phyloP scores from a whole-genome alignment of 2,797 vertebrate species.

The Loriculus beryllinus region DNA sequence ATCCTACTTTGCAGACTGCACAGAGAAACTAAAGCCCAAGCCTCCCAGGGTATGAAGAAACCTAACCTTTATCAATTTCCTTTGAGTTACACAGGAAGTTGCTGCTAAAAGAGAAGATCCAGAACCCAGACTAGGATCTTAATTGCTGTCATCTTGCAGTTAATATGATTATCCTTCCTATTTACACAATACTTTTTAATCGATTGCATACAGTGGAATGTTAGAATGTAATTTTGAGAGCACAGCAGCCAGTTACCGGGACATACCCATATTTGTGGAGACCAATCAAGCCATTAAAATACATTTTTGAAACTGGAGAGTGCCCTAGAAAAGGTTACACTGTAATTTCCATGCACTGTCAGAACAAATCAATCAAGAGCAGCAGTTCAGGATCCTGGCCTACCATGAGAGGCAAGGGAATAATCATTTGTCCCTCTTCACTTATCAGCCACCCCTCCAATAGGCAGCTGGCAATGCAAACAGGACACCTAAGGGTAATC shows the following conservation, averaged over 20 bases:
- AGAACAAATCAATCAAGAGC: neutral
- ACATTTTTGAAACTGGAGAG: neutral
- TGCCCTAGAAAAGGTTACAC: constrained; percentile 4
- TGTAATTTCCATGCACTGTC: constrained; percentile 17
- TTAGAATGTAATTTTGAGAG: neutral
- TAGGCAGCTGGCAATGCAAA: neutral
- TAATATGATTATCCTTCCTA: neutral
- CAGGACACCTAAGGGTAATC: neutral
- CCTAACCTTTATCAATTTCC: neutral
- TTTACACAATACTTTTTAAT: neutral
- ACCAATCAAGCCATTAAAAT: constrained; percentile 8
- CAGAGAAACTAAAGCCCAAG: neutral
- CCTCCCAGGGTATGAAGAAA: neutral
- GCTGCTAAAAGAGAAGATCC: neutral
- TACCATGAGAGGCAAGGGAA: neutral
- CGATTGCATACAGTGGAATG: neutral
- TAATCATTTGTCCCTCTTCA: neutral
- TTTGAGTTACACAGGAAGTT: neutral
- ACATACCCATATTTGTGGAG: neutral
- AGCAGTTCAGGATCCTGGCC: neutral
- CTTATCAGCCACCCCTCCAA: neutral
- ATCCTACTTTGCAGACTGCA: neutral
- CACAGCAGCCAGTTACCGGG: neutral
- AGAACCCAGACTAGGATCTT: neutral
- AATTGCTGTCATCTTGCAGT: neutral